phyloP scores from a whole-genome alignment of 1,140 invertebrate genomes.

The Drosophila miranda region DNA sequence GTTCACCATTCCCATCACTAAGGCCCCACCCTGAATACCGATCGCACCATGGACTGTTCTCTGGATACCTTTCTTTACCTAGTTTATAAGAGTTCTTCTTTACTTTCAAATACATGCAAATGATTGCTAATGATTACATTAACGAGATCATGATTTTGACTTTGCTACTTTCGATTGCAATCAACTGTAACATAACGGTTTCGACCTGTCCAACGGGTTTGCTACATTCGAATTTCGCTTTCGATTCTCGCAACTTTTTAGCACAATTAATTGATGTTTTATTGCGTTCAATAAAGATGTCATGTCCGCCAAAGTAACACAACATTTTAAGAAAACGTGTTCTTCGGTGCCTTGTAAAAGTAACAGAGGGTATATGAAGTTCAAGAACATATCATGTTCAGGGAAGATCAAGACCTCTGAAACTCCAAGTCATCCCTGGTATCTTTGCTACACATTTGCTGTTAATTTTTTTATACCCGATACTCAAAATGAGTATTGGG shows the following conservation, averaged over 20 bases:
- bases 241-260: constrained; percentile 37
- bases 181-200: constrained; percentile 43
- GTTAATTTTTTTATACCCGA: too few relatives aligned
- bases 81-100: constrained; percentile 37
- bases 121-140: constrained; percentile 36
- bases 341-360: too few relatives aligned
- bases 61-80: constrained; percentile 27
- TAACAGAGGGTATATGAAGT: too few relatives aligned
- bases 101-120: constrained; percentile 44
- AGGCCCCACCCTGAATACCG: background rate
- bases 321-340: constrained; percentile 22
- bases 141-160: constrained; percentile 9
- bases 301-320: constrained; percentile 2
- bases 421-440: too few relatives aligned
- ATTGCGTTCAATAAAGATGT: constrained; percentile 16
- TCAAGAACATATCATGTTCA: too few relatives aligned
- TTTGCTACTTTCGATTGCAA: background rate
- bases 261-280: constrained; percentile 25
- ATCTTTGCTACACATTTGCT: too few relatives aligned
- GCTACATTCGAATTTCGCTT: constrained; percentile 44
- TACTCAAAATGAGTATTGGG: too few relatives aligned
- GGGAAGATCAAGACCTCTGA: too few relatives aligned
- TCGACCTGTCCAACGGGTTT: constrained; percentile 25
- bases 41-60: constrained; percentile 37
- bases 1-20: constrained; percentile 27